Conservation (phyloP, 2,113 vertebrate genomes). For the Hippocampus mohnikei region DNA sequence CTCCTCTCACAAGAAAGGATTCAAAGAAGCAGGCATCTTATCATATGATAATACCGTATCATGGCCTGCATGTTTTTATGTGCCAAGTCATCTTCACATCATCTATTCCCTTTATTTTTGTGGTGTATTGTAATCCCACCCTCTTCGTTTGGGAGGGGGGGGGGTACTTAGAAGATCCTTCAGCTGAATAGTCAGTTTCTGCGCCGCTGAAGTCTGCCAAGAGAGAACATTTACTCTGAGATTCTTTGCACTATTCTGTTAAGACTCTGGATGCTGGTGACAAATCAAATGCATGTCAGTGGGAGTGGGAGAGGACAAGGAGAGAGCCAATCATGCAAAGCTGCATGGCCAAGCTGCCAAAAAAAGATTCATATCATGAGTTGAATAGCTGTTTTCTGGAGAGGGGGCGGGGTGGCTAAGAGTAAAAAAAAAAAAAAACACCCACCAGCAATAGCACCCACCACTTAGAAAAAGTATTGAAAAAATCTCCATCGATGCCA, state of each 20-base stretch:
- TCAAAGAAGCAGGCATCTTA: constrained; percentile 50
- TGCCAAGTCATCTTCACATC: constrained; percentile 44
- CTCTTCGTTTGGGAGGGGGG: constrained; percentile 3
- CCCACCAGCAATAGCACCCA: background rate
- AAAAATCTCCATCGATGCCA: constrained; percentile 14
- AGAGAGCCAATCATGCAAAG: constrained; percentile 73
- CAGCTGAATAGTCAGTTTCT: constrained; percentile 58
- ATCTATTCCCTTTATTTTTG: constrained; percentile 55
- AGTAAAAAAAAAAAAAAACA: constrained; percentile 11
- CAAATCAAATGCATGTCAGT: constrained; percentile 68
- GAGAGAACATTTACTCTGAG: constrained; percentile 67
- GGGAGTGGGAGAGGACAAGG: constrained; percentile 61
- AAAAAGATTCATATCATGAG: constrained; percentile 70
- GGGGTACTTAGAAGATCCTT: constrained; percentile 57
- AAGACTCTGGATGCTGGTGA: constrained; percentile 69
- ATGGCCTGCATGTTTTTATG: constrained; percentile 38
- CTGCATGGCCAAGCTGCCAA: constrained; percentile 59
- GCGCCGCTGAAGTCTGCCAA: constrained; percentile 57
- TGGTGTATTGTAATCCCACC: constrained; percentile 60
- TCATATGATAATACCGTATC: constrained; percentile 48
- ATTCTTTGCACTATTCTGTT: constrained; percentile 65
- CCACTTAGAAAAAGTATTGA: constrained; percentile 21
- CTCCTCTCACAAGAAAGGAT: constrained; percentile 36
- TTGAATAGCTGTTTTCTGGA: constrained; percentile 42
- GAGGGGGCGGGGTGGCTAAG: constrained; percentile 1